A percentile compares a stretch with the other conserved stretches of the same genome.
phyloP scores from a whole-genome alignment of 2,797 vertebrate species.

The Danio jaintianensis region DNA sequence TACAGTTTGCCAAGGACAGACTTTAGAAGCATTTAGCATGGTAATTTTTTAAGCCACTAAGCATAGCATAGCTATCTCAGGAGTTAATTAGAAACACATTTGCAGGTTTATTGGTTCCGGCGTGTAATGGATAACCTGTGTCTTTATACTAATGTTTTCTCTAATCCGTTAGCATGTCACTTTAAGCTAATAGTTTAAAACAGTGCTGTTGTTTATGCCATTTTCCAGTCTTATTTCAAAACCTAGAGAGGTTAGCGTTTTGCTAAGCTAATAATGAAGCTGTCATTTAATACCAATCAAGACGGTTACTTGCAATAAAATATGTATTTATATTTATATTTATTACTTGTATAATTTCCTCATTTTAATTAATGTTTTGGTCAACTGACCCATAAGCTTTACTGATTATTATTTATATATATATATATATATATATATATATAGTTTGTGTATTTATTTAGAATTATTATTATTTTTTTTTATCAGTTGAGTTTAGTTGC shows the following conservation, averaged over 20 bases:
- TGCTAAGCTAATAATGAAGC: no score
- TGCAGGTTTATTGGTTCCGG: neutral
- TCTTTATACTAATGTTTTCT: neutral
- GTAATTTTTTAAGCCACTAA: slow-evolving; percentile 15
- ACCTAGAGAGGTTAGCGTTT: neutral
- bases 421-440: no score
- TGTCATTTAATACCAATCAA: no score
- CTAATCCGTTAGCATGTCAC: neutral
- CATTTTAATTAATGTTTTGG: no score
- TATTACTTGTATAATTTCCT: no score
- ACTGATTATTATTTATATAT: no score
- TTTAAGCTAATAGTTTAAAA: neutral
- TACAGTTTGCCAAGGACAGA: neutral
- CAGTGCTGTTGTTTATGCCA: neutral
- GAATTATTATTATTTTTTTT: no score
- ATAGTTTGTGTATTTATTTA: no score
- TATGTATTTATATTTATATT: no score
- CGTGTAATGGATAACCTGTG: neutral
- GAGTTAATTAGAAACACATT: neutral
- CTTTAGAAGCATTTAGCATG: neutral
- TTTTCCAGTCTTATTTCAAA: neutral
- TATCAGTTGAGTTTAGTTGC: no score
- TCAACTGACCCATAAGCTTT: no score
- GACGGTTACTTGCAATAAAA: no score
- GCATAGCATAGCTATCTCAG: neutral